A percentile compares a stretch with the other conserved stretches of the same genome.
phyloP scores from a whole-genome alignment of 2,113 vertebrate genomes.

The Pseudopodoces humilis region DNA sequence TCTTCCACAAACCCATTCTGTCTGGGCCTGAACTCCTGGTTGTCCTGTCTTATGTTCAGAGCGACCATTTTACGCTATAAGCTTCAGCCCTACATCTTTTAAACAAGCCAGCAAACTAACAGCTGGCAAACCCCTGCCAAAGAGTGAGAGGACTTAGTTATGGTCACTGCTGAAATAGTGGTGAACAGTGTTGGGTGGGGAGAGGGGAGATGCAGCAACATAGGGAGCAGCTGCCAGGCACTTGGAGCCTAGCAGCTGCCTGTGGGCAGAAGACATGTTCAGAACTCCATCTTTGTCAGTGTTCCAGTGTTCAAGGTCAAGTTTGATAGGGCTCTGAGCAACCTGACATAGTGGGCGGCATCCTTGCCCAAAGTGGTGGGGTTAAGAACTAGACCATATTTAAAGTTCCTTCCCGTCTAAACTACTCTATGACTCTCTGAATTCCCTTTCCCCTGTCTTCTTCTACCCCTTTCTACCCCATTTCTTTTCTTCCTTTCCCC shows the following conservation, averaged over 20 bases:
- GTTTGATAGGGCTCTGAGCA: background rate
- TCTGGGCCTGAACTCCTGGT: background rate
- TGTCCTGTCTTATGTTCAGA: background rate
- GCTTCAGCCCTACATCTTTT: background rate
- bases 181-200: fast-evolving
- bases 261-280: background rate
- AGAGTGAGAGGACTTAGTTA: background rate
- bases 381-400: background rate
- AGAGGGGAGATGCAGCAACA: background rate
- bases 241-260: background rate
- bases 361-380: no score
- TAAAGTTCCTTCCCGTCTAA: background rate
- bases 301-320: background rate
- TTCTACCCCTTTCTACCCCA: fast-evolving
- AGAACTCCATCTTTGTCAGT: background rate
- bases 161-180: background rate
- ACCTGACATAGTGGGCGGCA: background rate
- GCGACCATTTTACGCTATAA: background rate
- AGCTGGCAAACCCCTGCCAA: background rate
- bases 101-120: background rate
- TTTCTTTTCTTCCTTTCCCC: fast-evolving
- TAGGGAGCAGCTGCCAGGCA: background rate
- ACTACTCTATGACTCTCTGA: background rate
- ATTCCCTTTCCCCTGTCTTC: background rate
- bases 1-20: background rate